phyloP scores from a whole-genome alignment of 2,888 invertebrate genomes.

The Melinaea marsaeus region DNA sequence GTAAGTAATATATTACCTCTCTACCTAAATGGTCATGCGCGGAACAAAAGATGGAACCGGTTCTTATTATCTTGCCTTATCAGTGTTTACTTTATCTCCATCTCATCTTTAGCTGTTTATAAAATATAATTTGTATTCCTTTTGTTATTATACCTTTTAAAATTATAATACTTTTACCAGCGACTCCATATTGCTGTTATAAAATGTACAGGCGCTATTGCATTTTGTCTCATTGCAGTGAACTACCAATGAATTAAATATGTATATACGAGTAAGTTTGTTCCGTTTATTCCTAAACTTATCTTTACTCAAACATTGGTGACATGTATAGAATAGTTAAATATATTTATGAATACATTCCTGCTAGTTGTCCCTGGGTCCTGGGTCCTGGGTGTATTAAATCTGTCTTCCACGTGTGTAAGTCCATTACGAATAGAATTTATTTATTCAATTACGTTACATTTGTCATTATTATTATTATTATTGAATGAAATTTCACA shows the following conservation, averaged over 20 bases:
- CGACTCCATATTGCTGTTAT: slow-evolving; percentile 15
- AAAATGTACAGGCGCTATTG: slow-evolving; percentile 14
- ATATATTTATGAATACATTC: no score
- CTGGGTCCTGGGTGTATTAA: neutral
- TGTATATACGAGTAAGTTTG: no score
- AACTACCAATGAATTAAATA: neutral
- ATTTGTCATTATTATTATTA: neutral
- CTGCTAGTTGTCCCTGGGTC: no score
- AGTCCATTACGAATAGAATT: slow-evolving; percentile 11
- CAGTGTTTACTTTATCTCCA: slow-evolving; percentile 17
- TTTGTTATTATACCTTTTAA: neutral
- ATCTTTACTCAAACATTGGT: no score
- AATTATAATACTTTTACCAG: slow-evolving; percentile 9
- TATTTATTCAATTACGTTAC: slow-evolving; percentile 19
- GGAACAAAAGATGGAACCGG: slow-evolving; percentile 25
- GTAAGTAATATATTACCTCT: slow-evolving; percentile 18
- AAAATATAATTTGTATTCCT: slow-evolving; percentile 17
- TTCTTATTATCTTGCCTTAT: slow-evolving; percentile 22
- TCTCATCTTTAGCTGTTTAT: slow-evolving; percentile 17
- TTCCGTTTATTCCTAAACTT: no score
- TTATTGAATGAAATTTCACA: slow-evolving; percentile 21
- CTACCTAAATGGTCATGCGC: slow-evolving; percentile 15
- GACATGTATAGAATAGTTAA: no score
- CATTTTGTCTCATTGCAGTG: neutral
- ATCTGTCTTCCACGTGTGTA: slow-evolving; percentile 5